Base-by-base conservation (phyloP, 2,888 invertebrate genomes). In the Morpho deidamia region DNA sequence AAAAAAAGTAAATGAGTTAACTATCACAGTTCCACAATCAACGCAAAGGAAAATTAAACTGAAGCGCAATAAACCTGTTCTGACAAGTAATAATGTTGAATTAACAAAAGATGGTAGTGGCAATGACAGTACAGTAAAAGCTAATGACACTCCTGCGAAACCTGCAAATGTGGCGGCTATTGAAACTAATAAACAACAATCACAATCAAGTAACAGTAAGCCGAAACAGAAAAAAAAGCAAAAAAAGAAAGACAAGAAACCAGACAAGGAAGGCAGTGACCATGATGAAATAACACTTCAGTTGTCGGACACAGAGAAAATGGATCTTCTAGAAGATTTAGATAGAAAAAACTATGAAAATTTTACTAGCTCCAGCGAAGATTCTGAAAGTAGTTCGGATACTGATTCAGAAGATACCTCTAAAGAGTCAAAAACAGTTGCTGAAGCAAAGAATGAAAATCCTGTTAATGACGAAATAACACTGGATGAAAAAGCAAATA, bases 271-370 rank as follows among this genome's bases (percentile, higher is more conserved):
- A 47, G 81, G 78, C 1, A 79, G 81, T 38, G 86, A 90, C 60
- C 79, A 83, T 5, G 89, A 90, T 60, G 90, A 90, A 63, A 87
- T 90, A 35, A 87, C 80, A 1, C 59, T 90, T 0, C 83, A 91
- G 52, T 57, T 89, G 11, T 91, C 91, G 0, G 88, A 90, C 68
- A 72, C 84, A 1, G 88, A 89, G 56, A 89, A 90, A 64, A 85
- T 89, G 83, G 89, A 90, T 71, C 66, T 90, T 7, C 60, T 90
- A 35, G 89, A 90, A 65, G 78, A 84, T 70, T 70, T 86, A 11
- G 83, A 85, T 39, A 70, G 76, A 14, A 84, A 83, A 51, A 72
- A 78, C 39, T 81, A 71, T 49, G 83, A 82, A 7, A 74, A 66
- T 42, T 70, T 74, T 7, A 66, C 71, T 0, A 78, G 72, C 48